Conservation (phyloP, 2,113 vertebrate species). For the Poecile atricapillus region DNA sequence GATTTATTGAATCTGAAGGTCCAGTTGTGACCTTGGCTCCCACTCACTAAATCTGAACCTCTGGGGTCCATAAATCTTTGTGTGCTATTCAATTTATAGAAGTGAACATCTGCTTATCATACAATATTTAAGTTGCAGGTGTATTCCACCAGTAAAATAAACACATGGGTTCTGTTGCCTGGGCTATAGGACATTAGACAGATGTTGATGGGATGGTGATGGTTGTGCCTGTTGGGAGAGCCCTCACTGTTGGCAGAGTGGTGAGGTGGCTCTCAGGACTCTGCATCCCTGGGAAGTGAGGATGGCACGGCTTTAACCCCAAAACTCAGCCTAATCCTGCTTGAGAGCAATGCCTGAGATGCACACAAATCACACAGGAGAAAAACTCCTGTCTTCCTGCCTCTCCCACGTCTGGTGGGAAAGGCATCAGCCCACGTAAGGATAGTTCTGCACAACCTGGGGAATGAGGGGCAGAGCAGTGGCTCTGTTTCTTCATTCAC, state of each 20-base stretch:
- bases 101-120: constrained; percentile 70
- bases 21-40: constrained; percentile 66
- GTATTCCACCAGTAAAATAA: constrained; percentile 70
- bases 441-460: not conserved
- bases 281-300: not conserved
- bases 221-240: constrained; percentile 7
- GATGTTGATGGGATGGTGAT: constrained; percentile 1
- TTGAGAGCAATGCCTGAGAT: not conserved
- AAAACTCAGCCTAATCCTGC: not conserved
- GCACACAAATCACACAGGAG: not conserved
- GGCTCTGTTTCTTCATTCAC: constrained; percentile 1
- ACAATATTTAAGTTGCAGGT: constrained; percentile 70
- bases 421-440: not conserved
- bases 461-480: not conserved
- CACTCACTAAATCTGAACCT: constrained; percentile 60
- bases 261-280: not conserved
- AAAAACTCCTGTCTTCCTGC: not conserved
- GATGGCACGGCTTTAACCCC: not conserved
- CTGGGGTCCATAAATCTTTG: constrained; percentile 59
- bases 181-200: constrained; percentile 15
- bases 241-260: not conserved
- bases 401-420: not conserved
- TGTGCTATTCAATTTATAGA: constrained; percentile 63
- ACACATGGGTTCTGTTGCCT: constrained; percentile 15
- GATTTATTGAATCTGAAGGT: constrained; percentile 75